Evolutionary conservation across 2,797 vertebrate genomes (phyloP).

Genomic region (Molossus alvarezi): DNA sequence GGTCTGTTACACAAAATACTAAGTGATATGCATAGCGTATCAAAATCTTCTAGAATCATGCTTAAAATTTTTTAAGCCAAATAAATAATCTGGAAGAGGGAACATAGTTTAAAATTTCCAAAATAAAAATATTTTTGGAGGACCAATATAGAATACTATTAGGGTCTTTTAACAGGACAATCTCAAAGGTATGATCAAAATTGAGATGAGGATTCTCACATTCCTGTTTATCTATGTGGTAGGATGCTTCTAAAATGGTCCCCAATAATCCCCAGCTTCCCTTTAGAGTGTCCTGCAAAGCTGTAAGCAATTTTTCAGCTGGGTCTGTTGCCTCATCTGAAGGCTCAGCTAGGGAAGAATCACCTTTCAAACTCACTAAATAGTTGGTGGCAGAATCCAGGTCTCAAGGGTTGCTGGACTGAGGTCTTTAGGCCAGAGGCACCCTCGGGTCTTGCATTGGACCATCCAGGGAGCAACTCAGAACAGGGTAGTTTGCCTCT

Average conservation of each 20-base stretch:
- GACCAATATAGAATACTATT: not conserved
- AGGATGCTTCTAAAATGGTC: not conserved
- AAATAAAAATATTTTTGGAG: conserved; percentile 51
- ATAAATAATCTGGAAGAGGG: not conserved
- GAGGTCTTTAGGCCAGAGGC: not conserved
- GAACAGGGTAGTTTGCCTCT: not conserved
- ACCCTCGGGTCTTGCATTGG: not conserved
- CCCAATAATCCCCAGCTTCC: not conserved
- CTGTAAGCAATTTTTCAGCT: not conserved
- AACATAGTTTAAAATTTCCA: not conserved
- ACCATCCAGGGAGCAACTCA: not conserved
- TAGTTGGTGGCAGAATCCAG: not conserved
- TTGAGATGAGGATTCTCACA: not conserved
- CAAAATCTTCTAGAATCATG: not conserved
- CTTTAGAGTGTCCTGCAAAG: not conserved
- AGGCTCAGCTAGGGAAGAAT: not conserved
- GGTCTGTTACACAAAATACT: not conserved
- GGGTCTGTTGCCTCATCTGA: not conserved
- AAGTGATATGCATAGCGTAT: not conserved
- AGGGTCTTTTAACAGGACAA: not conserved
- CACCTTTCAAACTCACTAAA: not conserved
- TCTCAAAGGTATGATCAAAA: conserved; percentile 1
- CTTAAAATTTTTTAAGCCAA: not conserved
- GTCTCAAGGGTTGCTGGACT: not conserved
- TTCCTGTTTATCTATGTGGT: not conserved